These are phyloP conservation scores for Bombus haemorrhoidalis DNA, from an alignment of 1,140 invertebrate genomes.

Conservation along the genomic window DNA sequence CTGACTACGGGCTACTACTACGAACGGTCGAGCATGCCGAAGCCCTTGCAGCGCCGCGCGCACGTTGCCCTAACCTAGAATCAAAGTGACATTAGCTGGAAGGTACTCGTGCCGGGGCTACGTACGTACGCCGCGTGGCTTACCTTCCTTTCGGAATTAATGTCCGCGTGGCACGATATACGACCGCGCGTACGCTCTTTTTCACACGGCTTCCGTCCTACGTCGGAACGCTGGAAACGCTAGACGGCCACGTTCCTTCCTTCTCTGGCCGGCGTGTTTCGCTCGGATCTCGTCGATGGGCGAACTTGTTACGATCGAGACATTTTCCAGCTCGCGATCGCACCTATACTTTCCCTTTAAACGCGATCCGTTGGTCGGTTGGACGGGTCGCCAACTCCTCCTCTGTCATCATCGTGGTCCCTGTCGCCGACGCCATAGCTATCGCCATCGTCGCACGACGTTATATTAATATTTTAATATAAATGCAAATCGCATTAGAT, in stretches of 20 bases:
- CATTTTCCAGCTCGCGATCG: too few relatives aligned
- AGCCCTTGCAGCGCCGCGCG: background rate
- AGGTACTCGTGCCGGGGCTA: slow-evolving; percentile 28
- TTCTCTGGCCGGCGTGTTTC: too few relatives aligned
- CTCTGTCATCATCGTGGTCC: slow-evolving; percentile 50
- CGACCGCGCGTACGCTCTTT: slow-evolving; percentile 53
- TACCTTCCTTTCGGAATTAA: slow-evolving; percentile 57
- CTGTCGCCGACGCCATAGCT: slow-evolving; percentile 18
- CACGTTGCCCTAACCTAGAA: slow-evolving; percentile 47
- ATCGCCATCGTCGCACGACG: slow-evolving; percentile 38
- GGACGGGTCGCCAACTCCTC: background rate
- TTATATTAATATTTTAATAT: slow-evolving; percentile 79
- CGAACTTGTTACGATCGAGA: too few relatives aligned
- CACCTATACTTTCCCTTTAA: background rate
- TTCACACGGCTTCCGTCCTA: slow-evolving; percentile 17
- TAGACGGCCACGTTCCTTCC: too few relatives aligned
- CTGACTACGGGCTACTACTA: slow-evolving; percentile 35
- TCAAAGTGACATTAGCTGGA: slow-evolving; percentile 58
- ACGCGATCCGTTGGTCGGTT: background rate
- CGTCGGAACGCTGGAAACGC: background rate
- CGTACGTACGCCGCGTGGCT: slow-evolving; percentile 14
- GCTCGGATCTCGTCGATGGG: too few relatives aligned
- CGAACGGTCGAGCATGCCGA: slow-evolving; percentile 15
- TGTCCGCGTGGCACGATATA: slow-evolving; percentile 63
- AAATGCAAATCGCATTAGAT: slow-evolving; percentile 79